These are phyloP conservation scores for Florisuga fusca DNA, from an alignment of 2,797 vertebrate genomes.

Conservation along the genomic window DNA sequence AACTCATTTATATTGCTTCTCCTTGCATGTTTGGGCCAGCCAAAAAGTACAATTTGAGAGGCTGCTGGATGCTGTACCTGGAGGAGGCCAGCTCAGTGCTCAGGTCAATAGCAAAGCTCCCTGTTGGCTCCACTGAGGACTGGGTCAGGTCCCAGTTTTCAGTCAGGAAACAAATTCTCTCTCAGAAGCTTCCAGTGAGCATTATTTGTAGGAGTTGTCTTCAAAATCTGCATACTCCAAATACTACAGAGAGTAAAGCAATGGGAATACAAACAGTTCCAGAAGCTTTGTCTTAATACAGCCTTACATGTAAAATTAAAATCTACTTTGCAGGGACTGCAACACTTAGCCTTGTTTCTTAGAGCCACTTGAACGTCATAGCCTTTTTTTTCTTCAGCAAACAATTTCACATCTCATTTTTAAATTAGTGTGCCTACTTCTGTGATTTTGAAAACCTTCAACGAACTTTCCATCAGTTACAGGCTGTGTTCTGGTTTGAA, in stretches of 20 bases:
- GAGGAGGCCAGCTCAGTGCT: background rate
- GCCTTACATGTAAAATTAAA: background rate
- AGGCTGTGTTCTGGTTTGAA: conserved; percentile 14
- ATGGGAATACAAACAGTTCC: background rate
- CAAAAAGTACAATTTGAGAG: background rate
- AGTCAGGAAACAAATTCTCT: background rate
- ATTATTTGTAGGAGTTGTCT: background rate
- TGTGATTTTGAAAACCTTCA: background rate
- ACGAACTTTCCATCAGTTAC: background rate
- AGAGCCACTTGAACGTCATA: background rate
- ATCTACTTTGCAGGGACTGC: background rate
- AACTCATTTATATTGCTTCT: background rate
- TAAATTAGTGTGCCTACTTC: background rate
- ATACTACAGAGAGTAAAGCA: fast-evolving
- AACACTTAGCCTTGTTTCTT: background rate
- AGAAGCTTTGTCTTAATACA: background rate
- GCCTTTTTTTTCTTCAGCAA: background rate
- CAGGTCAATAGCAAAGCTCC: background rate
- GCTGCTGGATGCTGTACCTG: background rate
- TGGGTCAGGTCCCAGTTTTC: fast-evolving
- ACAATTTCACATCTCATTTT: background rate
- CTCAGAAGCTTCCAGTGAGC: background rate
- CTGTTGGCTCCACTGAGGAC: background rate
- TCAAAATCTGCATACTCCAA: background rate
- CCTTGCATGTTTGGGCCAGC: background rate